phyloP scores from a whole-genome alignment of 2,888 invertebrate genomes.

The Sinelater perroti region DNA sequence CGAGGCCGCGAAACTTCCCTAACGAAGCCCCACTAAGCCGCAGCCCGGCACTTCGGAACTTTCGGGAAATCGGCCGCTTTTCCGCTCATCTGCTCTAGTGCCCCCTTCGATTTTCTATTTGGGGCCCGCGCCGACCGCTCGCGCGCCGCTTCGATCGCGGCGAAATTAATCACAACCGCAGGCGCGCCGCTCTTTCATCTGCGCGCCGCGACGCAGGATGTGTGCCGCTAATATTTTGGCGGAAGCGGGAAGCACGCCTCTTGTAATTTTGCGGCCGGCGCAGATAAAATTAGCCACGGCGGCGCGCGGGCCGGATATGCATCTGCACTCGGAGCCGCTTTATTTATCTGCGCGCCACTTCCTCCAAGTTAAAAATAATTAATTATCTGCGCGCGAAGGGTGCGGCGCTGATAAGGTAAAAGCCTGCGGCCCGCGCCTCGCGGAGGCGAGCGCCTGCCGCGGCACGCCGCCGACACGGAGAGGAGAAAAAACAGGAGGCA shows the following conservation, averaged over 20 bases:
- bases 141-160: slow-evolving; percentile 10
- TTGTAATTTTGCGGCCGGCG: slow-evolving; percentile 47
- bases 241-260: slow-evolving; percentile 48
- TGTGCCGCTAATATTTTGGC: slow-evolving; percentile 44
- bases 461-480: too few species aligned
- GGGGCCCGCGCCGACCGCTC: too few species aligned
- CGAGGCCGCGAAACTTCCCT: too few species aligned
- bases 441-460: too few species aligned
- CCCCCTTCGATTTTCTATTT: slow-evolving; percentile 23
- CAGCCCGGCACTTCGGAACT: not conserved
- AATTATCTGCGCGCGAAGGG: not conserved
- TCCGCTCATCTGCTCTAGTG: slow-evolving; percentile 8
- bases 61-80: slow-evolving; percentile 1
- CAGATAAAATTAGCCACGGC: slow-evolving; percentile 43
- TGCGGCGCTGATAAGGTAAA: too few species aligned
- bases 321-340: slow-evolving; percentile 31
- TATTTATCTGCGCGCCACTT: slow-evolving; percentile 30
- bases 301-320: slow-evolving; percentile 35
- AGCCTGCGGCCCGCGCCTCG: too few species aligned
- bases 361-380: slow-evolving; percentile 16
- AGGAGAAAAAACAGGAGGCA: too few species aligned
- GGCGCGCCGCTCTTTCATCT: slow-evolving; percentile 8
- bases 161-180: slow-evolving; percentile 14
- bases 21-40: too few species aligned
- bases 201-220: slow-evolving; percentile 40